Evolutionary conservation across 2,113 vertebrate species (phyloP), one percentile per base, ranked within the genome.

Genomic region (Rostratula benghalensis): DNA sequence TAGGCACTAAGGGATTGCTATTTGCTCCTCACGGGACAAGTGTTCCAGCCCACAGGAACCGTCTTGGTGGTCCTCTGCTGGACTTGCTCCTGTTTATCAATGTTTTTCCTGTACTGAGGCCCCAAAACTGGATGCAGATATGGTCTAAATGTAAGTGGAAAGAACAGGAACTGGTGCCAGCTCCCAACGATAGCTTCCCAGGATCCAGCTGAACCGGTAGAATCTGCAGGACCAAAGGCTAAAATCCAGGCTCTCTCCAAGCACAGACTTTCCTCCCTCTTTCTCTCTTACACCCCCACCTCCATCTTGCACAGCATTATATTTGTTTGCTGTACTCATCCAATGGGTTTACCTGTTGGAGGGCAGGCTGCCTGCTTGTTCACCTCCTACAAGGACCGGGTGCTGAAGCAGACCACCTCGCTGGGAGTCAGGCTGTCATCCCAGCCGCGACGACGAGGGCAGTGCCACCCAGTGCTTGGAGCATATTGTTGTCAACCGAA

Each of bases 391-490:
- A 59, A 30, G 27, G 39, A 68, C 30, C 2, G 4, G 21, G n/a
- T 41, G 24, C 88, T 77, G 75, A 39, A 56, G 48, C 65, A 81
- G 24, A 69, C 35, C 63, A n/a, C 20, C 48, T 91, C 2, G 0
- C 48, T 41, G 0, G 0, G 33, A 43, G 63, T 24, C 33, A 79
- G 46, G 39, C 54, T 63, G 4, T 50, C 79, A 89, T n/a, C 45
- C 25, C 54, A 92, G 30, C 12, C 80, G 27, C 6, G 4, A 39
- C 6, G 4, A 39, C 45, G 13, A 83, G 1, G 45, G 46, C 60
- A 53, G 25, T 61, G 51, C 37, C 71, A 63, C 37, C 6, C 1
- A 1, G 20, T 24, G 13, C 23, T 78, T 59, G 37, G 68, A 81
- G 17, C 18, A 9, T 51, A 12, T 13, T 27, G 6, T 11, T 63